Evolutionary conservation across 2,888 invertebrate genomes (phyloP), one percentile per base, ranked within the genome.

Genomic region (Ophion ellenae): DNA sequence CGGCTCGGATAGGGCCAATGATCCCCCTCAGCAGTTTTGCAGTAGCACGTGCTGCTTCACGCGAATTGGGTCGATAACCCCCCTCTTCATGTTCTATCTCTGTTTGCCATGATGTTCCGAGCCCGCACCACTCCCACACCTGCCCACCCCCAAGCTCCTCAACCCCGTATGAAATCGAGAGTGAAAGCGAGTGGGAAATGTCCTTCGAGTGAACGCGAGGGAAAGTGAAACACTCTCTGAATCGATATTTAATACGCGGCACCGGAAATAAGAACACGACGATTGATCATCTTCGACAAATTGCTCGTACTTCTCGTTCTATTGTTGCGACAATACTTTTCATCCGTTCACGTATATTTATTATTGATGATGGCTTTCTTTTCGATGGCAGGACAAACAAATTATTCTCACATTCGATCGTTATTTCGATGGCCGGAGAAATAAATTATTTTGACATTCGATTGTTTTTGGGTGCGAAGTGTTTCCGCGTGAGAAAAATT

Each of bases 161-260:
- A 90, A 90, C 89, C 83, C 92, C 90, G 88, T 90, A 90, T 85
- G 80, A 81, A 84, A 88, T 88, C 75, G 83, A 81, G 57, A 76
- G 57, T 32, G 69, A 64, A 70, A 84, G 88, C 75, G 84, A 84
- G 47, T 64, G 40, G 24, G 70, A 64, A 71, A 81, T 74, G 78
- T 78, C 81, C 76, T 80, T 47, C 70, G 57, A 79, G 73, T 59
- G 81, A 87, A 83, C 83, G 75, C 85, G 57, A 85, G 84, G 59
- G 80, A 83, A 87, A 85, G 73, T 85, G 74, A 83, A 83, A 83
- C 53, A 64, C 32, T 64, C 32, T 28, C 53, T 24, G 17, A 32
- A 47, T 71, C 69, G 63, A 76, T 69, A 76, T 82, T 64, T 17
- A 7, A 73, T 74, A 80, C 20, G 40, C 47, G 32, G 59, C 45